Percentiles rank a stretch among this genome's conserved stretches.
Conservation (phyloP, 1,140 invertebrate species). For the Meloidogyne hapla region DNA sequence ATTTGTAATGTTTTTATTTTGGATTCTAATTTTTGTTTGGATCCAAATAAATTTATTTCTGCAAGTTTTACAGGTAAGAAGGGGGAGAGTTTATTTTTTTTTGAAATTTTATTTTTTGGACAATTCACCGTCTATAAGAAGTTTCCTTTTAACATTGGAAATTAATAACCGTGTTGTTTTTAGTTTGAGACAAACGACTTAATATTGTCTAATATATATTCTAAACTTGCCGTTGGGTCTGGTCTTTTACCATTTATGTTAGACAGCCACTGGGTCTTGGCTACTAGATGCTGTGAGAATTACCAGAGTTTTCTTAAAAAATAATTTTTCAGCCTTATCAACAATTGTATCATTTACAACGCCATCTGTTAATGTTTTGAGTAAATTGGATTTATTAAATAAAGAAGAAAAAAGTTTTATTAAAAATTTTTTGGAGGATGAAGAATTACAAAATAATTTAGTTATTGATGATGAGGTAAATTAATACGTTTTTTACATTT, state of each 20-base stretch:
- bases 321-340: constrained; percentile 72
- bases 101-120: neutral
- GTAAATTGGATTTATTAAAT: constrained; percentile 90
- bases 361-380: constrained; percentile 81
- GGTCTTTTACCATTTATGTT: too few relatives aligned
- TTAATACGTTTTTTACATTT: too few relatives aligned
- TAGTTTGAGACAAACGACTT: too few relatives aligned
- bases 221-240: too few relatives aligned
- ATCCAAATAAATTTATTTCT: constrained; percentile 90
- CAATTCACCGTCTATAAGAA: too few relatives aligned
- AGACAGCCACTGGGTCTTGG: too few relatives aligned
- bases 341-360: constrained; percentile 94
- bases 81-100: neutral
- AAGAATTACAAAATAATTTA: constrained; percentile 16
- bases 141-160: too few relatives aligned
- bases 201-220: too few relatives aligned
- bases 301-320: neutral
- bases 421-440: constrained; percentile 37
- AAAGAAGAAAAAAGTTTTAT: constrained; percentile 67
- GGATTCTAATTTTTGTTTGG: constrained; percentile 94
- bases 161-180: too few relatives aligned
- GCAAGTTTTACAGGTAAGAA: constrained; percentile 75
- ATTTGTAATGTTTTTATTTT: constrained; percentile 87
- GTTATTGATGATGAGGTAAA: constrained; percentile 28
- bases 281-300: too few relatives aligned